Evolutionary conservation across 92 coral and sea anemone genomes (phyloP), one percentile per base, ranked within the genome.

Genomic region (Plumapathes pennacea): DNA sequence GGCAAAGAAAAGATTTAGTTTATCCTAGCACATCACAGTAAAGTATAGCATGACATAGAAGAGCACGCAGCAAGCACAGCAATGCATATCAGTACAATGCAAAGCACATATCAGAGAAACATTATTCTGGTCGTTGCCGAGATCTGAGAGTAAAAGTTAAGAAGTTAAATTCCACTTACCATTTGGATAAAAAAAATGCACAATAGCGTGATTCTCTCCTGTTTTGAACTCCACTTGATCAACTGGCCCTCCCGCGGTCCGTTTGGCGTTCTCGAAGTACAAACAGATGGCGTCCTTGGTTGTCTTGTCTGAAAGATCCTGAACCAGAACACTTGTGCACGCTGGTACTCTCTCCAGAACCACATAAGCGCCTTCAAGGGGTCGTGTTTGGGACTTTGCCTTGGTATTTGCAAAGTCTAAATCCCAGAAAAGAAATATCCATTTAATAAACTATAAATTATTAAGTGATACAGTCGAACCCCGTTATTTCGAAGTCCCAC

Each of bases 191-290:
- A 60, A 34, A 66, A 89, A 89, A 38, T 64, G 57, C 15, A 89
- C 88, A 54, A 80, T 49, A 20, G 97, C 97, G 29, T 47, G 24
- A 23, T 62, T 71, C 26, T 69, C 69, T 2, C 73, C 70, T 19
- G 75, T 55, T 41, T 32, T 42, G 18, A 51, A 77, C 20, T 57
- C 41, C 1, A 85, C 73, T 3, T 30, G 57, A 8, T 69, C 17
- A 26, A 89, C 85, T 31, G 72, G 64, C 19, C 74, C 97, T 30
- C 92, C 92, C 17, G 59, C 57, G 62, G 67, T 81, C 45, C 71
- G 56, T 33, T 27, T 78, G n/a, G n/a, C n/a, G 40, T 62, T 71
- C 53, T 83, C 86, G 46, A 89, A 89, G 61, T 74, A 80, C 62
- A 68, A 54, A 30, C 64, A 66, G 36, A 89, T 40, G 32, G 76